Base-by-base conservation (phyloP, 2,797 vertebrate species). In the Pangasius djambal region DNA sequence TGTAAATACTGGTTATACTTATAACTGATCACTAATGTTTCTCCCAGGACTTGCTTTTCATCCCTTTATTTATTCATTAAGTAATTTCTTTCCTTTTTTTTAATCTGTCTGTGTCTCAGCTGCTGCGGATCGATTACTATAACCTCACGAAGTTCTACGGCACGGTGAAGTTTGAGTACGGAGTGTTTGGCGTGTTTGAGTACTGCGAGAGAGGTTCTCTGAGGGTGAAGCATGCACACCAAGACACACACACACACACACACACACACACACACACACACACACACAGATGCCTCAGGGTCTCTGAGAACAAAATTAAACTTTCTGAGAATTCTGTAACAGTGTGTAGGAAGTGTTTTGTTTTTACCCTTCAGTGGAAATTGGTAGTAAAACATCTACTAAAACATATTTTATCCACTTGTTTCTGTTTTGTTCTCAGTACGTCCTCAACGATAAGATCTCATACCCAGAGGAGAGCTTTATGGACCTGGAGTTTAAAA, bases 401-500 rank as follows among this genome's bases (percentile, higher is more conserved):
- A 34, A 86, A 55, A 63, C 37, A 48, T 78, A 40, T 59, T 78
- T 34, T 6, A 13, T 70, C 16, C 81, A 25, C 70, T 48, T 86
- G 37, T 85, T 28, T 28, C 28, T 65, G 0, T 78, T 84, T 16
- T 81, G 82, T 1, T 86, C 86, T 85, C 57, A 99, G 99, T 96
- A 97, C 91, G 98, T 99, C 92, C 96, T 99, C 92, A 97, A 98
- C 91, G 97, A 99, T 93, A 97, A 95, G 91, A 96, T 99, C 91
- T 99, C 98, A 1, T 99, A 99, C 88, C 99, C 99, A 44, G 98
- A 99, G 20, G 97, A 96, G 82, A 98, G 98, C 0, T 99, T 99
- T 93, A 99, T 99, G 98, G 98, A 99, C 91, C 97, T 97, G 97
- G 98, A 99, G 94, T 99, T 98, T 95, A 99, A 99, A 95, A 98